Base-by-base conservation (phyloP, 2,888 invertebrate species). In the Eucriotettix oculatus region DNA sequence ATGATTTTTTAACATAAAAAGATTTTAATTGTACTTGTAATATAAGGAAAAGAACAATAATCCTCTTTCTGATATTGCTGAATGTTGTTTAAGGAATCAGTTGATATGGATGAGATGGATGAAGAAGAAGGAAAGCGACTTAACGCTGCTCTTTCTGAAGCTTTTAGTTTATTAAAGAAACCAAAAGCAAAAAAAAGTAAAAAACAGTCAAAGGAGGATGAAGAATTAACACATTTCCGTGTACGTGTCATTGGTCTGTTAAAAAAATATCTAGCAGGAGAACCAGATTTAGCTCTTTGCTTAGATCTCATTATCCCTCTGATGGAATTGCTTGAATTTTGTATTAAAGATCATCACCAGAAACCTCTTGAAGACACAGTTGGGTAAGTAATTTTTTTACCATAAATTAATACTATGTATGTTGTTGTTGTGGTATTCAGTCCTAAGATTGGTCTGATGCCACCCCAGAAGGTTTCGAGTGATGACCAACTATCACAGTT, bases 121-220 rank as follows among this genome's bases (percentile, higher is more conserved):
- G 72, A 74, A 62, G 69, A 68, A 40, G 72, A 72, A 56, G 73
- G 73, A 68, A 69, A 70, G 58, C 66, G 69, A 57, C 60, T 73
- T 55, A 71, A 74, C 63, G 66, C 66, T 12, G 69, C 71, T 12
- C 65, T 74, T 43, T 68, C 71, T 1, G 68, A 68, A 42, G 73
- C 70, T 0, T 74, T 67, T 65, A 65, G 59, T 54, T 54, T 61
- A 17, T 58, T 61, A n/a, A 60, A 59, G 40, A n/a, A 17, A 2
- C 42, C 56, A 5, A 58, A 58, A 17, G 43, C 56, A 12, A 58
- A 62, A 16, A 62, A 58, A 40, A 56, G 52, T 16, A 64, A 61
- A 52, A 65, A 66, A 42, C 63, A 63, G 57, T 16, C 61, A 1
- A 62, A 61, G 44, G 62, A 63, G 16, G 64, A 64, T 41, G 59